Conservation (phyloP, 1,140 invertebrate species). For the Drosophila cardini region DNA sequence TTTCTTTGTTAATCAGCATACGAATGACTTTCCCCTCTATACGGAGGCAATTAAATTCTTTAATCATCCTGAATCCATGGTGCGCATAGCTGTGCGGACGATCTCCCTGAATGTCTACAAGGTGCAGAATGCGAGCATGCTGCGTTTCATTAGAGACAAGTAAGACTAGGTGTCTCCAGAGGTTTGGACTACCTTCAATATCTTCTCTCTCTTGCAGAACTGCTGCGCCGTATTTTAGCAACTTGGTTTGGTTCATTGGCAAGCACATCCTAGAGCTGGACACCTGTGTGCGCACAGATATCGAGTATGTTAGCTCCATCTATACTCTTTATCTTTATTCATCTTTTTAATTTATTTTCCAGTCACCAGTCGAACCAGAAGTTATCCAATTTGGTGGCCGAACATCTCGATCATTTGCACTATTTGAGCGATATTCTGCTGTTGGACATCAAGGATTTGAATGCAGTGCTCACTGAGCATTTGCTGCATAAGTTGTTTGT, state of each 20-base stretch:
- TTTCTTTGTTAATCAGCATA: slow-evolving; percentile 90
- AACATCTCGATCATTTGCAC: slow-evolving; percentile 98
- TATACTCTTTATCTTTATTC: background rate
- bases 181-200: background rate
- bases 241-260: slow-evolving; percentile 99
- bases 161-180: slow-evolving; percentile 55
- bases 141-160: slow-evolving; percentile 96
- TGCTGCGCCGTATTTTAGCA: slow-evolving; percentile 98
- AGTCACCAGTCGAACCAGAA: slow-evolving; percentile 96
- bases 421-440: slow-evolving; percentile 99
- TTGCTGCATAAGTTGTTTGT: slow-evolving; percentile 96
- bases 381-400: slow-evolving; percentile 97
- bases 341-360: slow-evolving; percentile 58
- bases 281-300: slow-evolving; percentile 96
- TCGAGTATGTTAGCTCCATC: slow-evolving; percentile 90
- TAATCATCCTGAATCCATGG: slow-evolving; percentile 99
- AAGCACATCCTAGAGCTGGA: slow-evolving; percentile 99
- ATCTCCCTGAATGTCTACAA: slow-evolving; percentile 98
- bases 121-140: slow-evolving; percentile 98
- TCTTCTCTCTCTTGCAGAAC: slow-evolving; percentile 87
- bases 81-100: slow-evolving; percentile 98
- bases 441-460: slow-evolving; percentile 96
- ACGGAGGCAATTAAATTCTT: slow-evolving; percentile 99
- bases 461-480: slow-evolving; percentile 98
- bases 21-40: slow-evolving; percentile 99